Evolutionary conservation across 1,140 invertebrate genomes (phyloP).

Genomic region (Copidosoma floridanum): DNA sequence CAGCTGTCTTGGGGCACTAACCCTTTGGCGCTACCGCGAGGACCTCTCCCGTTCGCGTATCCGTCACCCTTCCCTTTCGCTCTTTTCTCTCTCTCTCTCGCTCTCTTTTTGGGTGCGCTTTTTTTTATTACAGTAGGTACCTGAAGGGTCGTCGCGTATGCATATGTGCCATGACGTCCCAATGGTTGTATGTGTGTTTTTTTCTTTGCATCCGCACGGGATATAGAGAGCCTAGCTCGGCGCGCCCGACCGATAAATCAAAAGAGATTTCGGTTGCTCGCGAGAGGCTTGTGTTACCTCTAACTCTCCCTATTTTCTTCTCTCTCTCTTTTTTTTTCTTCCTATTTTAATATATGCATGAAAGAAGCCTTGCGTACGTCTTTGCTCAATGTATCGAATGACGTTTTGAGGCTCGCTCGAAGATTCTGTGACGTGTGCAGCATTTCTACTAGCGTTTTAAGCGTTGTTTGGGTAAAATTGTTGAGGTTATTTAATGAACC

Average conservation of each 20-base stretch:
- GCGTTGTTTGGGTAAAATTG: too few relatives aligned
- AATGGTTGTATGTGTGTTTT: too few relatives aligned
- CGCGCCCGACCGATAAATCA: constrained; percentile 22
- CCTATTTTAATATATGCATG: constrained; percentile 22
- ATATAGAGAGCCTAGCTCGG: background rate
- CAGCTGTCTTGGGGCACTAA: constrained; percentile 23
- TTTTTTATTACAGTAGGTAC: background rate
- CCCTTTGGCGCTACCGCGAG: constrained; percentile 11
- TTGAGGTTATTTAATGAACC: too few relatives aligned
- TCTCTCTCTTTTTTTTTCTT: too few relatives aligned
- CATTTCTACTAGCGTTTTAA: too few relatives aligned
- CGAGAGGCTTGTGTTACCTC: constrained; percentile 3
- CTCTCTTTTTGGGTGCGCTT: background rate
- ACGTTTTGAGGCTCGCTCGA: background rate
- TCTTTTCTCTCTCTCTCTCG: background rate
- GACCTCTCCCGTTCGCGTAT: background rate
- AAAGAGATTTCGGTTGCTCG: constrained; percentile 24
- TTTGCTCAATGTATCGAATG: constrained; percentile 5
- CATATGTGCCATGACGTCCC: background rate
- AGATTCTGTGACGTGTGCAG: too few relatives aligned
- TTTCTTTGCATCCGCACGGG: too few relatives aligned
- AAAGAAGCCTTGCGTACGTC: too few relatives aligned
- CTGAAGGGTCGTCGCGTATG: background rate
- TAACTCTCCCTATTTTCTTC: background rate
- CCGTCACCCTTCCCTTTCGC: background rate